phyloP scores from a whole-genome alignment of 2,113 vertebrate genomes.

The Chlorodrepanis virens region DNA sequence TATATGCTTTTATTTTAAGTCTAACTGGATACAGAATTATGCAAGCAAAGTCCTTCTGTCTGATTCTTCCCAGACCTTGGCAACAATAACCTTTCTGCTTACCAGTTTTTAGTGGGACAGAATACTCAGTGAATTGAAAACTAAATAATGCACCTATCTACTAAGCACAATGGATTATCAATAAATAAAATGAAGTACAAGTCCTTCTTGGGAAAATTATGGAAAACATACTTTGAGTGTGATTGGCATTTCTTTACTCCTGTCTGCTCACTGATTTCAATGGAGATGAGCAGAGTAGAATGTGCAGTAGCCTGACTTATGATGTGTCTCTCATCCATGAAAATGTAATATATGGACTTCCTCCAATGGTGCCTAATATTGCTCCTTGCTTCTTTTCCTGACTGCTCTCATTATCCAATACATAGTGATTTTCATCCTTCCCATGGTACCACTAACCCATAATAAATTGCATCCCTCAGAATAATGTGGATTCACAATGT shows the following conservation, averaged over 20 bases:
- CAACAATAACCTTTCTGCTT: constrained; percentile 43
- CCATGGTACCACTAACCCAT: neutral
- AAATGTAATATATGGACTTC: neutral
- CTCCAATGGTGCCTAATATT: neutral
- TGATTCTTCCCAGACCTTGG: constrained; percentile 68
- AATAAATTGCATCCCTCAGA: neutral
- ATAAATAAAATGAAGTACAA: neutral
- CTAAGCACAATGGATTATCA: neutral
- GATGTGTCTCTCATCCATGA: neutral
- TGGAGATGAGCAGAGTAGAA: neutral
- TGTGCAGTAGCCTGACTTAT: neutral
- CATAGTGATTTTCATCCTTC: neutral
- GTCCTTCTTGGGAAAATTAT: neutral
- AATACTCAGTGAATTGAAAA: constrained; percentile 29
- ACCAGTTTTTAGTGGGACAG: constrained; percentile 19
- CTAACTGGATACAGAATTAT: constrained; percentile 49
- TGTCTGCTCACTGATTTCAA: neutral
- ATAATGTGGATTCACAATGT: neutral
- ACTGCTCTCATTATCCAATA: neutral
- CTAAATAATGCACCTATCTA: neutral
- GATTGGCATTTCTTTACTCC: neutral
- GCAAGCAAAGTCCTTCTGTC: constrained; percentile 61
- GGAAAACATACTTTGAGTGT: neutral
- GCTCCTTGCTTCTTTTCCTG: neutral
- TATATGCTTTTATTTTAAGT: constrained; percentile 65